phyloP scores from a whole-genome alignment of 2,888 invertebrate genomes.

The Mamestra brassicae region DNA sequence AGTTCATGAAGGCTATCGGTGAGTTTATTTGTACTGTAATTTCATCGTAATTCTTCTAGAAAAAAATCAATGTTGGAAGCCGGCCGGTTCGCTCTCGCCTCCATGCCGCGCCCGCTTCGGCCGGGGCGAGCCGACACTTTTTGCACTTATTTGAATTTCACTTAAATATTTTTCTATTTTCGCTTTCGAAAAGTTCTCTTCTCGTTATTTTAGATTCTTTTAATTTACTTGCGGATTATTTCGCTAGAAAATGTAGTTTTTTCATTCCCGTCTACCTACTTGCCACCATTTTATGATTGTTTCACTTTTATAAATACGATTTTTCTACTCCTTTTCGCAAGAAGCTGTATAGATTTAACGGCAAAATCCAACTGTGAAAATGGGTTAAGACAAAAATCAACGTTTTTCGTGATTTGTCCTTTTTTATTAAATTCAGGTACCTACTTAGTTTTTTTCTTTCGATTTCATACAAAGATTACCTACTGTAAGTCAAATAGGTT shows the following conservation, averaged over 20 bases:
- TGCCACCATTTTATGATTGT: constrained; percentile 1
- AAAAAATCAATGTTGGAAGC: constrained; percentile 70
- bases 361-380: constrained; percentile 11
- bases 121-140: constrained; percentile 50
- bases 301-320: neutral
- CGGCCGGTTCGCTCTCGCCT: constrained; percentile 76
- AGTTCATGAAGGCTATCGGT: constrained; percentile 97
- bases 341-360: neutral
- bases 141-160: constrained; percentile 45
- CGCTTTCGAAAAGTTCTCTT: neutral
- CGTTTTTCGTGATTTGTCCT: neutral
- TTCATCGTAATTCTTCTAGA: constrained; percentile 62
- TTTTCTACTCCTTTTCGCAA: neutral
- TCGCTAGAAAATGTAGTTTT: neutral
- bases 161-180: constrained; percentile 47
- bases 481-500: too few relatives aligned
- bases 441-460: neutral
- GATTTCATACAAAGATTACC: too few relatives aligned
- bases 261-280: constrained; percentile 32
- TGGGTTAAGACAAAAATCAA: constrained; percentile 10
- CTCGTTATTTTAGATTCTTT: neutral
- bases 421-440: constrained; percentile 9
- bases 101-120: constrained; percentile 20
- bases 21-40: constrained; percentile 81
- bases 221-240: constrained; percentile 4